Conservation (phyloP, 2,113 vertebrate genomes). For the Syngnathus scovelli region DNA sequence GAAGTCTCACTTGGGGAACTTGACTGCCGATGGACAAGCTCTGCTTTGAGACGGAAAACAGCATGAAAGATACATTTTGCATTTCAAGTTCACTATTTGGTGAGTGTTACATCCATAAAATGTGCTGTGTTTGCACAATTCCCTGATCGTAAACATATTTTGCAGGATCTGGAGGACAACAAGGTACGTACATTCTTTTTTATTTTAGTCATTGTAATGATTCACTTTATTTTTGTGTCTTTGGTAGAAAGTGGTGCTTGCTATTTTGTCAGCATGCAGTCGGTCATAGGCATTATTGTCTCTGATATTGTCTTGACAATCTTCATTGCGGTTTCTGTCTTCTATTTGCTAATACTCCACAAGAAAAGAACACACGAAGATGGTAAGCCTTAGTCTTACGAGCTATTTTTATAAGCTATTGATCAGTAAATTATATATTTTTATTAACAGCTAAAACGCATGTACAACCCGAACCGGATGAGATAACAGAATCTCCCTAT, state of each 20-base stretch:
- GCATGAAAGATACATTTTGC: slow-evolving; percentile 35
- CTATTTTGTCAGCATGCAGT: slow-evolving; percentile 58
- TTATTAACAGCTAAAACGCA: slow-evolving; percentile 31
- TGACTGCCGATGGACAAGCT: neutral
- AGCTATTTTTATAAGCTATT: neutral
- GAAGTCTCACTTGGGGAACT: neutral
- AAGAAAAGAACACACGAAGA: slow-evolving; percentile 44
- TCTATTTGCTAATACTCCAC: slow-evolving; percentile 53
- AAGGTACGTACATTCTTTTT: slow-evolving; percentile 44
- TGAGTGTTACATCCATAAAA: slow-evolving; percentile 34
- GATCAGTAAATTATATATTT: neutral
- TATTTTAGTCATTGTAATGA: neutral
- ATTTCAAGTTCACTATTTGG: slow-evolving; percentile 52
- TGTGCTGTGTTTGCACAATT: neutral
- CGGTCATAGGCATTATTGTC: slow-evolving; percentile 57
- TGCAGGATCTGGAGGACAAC: slow-evolving; percentile 57
- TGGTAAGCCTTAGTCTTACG: slow-evolving; percentile 27
- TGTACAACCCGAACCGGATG: slow-evolving; percentile 47
- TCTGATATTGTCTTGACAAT: slow-evolving; percentile 70
- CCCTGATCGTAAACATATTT: neutral
- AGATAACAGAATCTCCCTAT: slow-evolving; percentile 68
- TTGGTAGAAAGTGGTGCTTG: slow-evolving; percentile 65
- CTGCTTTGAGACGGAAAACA: slow-evolving; percentile 3
- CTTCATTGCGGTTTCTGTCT: slow-evolving; percentile 63
- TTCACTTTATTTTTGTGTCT: neutral